phyloP scores from a whole-genome alignment of 2,113 vertebrate species.

The Callaeas wilsoni region DNA sequence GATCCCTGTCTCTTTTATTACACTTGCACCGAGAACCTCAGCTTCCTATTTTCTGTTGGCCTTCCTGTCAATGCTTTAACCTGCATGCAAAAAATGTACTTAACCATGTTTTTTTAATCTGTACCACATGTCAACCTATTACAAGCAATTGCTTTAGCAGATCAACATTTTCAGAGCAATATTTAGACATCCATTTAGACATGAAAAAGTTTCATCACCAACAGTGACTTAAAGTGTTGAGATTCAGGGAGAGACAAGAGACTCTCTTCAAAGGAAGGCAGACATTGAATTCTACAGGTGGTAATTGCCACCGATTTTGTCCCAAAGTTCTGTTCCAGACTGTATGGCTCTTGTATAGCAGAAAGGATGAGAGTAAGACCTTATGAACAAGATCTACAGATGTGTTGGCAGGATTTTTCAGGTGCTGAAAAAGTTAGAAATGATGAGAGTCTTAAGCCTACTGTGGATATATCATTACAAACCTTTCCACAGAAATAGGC shows the following conservation, averaged over 20 bases:
- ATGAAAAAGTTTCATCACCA: neutral
- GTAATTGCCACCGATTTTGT: neutral
- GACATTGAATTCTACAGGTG: neutral
- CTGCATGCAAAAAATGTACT: neutral
- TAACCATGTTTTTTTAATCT: neutral
- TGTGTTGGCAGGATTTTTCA: neutral
- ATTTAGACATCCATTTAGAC: neutral
- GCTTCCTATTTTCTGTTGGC: neutral
- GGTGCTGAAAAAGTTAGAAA: neutral
- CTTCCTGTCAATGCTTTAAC: neutral
- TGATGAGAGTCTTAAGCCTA: accelerated
- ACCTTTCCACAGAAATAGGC: neutral
- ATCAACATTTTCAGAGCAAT: neutral
- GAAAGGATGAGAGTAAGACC: neutral
- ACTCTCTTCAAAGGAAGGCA: neutral
- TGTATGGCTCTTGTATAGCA: neutral
- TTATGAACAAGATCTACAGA: neutral
- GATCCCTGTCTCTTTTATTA: neutral
- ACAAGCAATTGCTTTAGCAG: neutral
- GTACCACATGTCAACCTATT: neutral
- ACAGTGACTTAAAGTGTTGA: neutral
- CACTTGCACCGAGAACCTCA: neutral
- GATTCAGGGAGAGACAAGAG: neutral
- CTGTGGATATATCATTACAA: neutral
- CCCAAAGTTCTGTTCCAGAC: neutral